Evolutionary conservation across 2,113 vertebrate genomes (phyloP), one percentile per base, ranked within the genome.

Genomic region (Mormyrus lacerda): DNA sequence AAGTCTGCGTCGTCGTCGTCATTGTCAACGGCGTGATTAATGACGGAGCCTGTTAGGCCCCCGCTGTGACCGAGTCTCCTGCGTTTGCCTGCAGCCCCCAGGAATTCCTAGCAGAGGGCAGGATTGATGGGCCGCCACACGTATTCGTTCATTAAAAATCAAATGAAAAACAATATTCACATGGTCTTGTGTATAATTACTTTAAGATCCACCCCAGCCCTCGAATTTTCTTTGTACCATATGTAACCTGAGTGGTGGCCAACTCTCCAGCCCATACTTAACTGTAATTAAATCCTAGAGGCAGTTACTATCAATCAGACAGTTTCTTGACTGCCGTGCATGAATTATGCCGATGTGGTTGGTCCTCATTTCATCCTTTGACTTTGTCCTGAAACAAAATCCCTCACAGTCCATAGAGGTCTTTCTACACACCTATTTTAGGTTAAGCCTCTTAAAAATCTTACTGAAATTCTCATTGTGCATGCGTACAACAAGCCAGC

Each of bases 1-100:
- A 93, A 90, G 93, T 94, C 92, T 88, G 90, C 90, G 4, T 94
- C 93, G 73, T 61, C 3, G 58, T 65, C n/a, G 61, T 27, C 61
- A 0, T 1, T 15, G 90, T 92, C 92, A 0, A 19, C 92, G 17
- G 58, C 91, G 88, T 95, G 94, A 95, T 94, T 92, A 88, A 95
- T 94, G 93, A 91, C 1, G n/a, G 90, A n/a, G 13, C 89, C 0
- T 39, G 27, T 91, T 90, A 21, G 89, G 3, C 55, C 92, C 92
- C 91, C 88, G 91, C 91, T 65, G 93, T 90, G 90, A 3, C 55
- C 91, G 91, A 48, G 89, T 87, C 91, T 1, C 24, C 15, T 0
- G 87, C 87, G 24, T 90, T 19, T 88, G 39, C 65, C 27, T 24
- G 11, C 31, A 11, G 47, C 79, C 88, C 90, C 82, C 51, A n/a